phyloP scores from a whole-genome alignment of 2,113 vertebrate genomes.

The Raphicerus campestris region DNA sequence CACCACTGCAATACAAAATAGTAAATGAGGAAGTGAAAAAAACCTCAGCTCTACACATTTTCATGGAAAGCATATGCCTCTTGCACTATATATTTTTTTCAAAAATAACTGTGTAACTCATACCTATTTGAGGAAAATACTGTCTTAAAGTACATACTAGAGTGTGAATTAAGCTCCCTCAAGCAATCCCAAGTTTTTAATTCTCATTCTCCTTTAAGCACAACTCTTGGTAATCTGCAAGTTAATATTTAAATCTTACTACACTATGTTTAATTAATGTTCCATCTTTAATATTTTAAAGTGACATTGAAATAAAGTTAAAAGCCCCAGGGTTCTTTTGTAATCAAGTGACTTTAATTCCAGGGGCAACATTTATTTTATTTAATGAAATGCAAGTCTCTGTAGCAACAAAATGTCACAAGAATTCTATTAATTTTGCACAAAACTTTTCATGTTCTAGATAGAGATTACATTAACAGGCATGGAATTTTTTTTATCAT shows the following conservation, averaged over 20 bases:
- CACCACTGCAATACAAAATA: background rate
- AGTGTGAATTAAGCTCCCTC: background rate
- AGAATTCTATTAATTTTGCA: conserved; percentile 29
- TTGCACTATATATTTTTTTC: background rate
- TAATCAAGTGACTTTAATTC: conserved; percentile 37
- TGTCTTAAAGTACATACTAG: background rate
- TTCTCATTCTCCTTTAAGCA: background rate
- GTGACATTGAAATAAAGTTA: conserved; percentile 35
- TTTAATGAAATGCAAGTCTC: conserved; percentile 43
- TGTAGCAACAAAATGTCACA: background rate
- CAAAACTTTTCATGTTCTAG: background rate
- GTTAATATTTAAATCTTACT: conserved; percentile 37
- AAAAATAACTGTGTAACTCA: background rate
- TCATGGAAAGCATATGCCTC: background rate
- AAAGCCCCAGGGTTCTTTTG: conserved; percentile 45
- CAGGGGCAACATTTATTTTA: conserved; percentile 43
- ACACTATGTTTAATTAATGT: conserved; percentile 44
- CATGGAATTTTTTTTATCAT: background rate
- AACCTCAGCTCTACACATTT: background rate
- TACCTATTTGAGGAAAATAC: background rate
- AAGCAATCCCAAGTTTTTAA: background rate
- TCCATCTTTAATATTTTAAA: conserved; percentile 61
- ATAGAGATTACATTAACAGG: background rate
- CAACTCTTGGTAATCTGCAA: background rate
- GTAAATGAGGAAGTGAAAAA: background rate